These are phyloP conservation scores for Linhomoeus sp. DNA, from an alignment of 2,888 invertebrate genomes.

Conservation along the genomic window DNA sequence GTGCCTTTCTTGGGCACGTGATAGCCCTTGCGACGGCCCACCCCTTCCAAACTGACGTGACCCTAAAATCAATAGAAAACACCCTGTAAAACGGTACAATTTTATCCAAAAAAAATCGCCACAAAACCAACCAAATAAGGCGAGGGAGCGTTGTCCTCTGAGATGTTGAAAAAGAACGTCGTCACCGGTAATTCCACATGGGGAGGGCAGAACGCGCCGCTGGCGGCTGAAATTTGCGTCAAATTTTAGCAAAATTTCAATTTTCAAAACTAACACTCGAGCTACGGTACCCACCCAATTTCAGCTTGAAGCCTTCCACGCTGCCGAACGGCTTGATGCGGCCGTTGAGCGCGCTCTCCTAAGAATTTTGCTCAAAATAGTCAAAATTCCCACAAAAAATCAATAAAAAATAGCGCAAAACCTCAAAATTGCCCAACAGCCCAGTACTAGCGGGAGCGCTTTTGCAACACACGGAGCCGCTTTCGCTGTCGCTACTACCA, in stretches of 20 bases:
- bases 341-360: slow-evolving; percentile 75
- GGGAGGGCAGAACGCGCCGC: slow-evolving; percentile 77
- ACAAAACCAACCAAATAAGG: slow-evolving; percentile 72
- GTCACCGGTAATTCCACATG: slow-evolving; percentile 75
- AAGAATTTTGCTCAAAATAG: no score
- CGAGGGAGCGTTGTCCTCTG: slow-evolving; percentile 63
- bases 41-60: slow-evolving; percentile 56
- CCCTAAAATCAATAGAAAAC: slow-evolving; percentile 46
- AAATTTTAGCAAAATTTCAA: no score
- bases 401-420: no score
- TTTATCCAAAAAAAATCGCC: slow-evolving; percentile 1
- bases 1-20: slow-evolving; percentile 75
- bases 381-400: no score
- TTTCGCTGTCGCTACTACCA: slow-evolving; percentile 15
- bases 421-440: slow-evolving; percentile 59
- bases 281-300: no score
- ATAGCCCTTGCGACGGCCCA: slow-evolving; percentile 51
- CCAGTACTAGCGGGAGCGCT: slow-evolving; percentile 30
- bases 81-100: no score
- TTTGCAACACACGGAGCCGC: slow-evolving; percentile 18
- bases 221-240: no score
- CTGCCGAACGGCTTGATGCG: slow-evolving; percentile 81
- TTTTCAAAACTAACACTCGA: no score
- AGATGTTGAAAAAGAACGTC: slow-evolving; percentile 80
- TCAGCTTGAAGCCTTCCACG: slow-evolving; percentile 77